Evolutionary conservation across 2,113 vertebrate species (phyloP).

Genomic region (Muntiacus muntjak): DNA sequence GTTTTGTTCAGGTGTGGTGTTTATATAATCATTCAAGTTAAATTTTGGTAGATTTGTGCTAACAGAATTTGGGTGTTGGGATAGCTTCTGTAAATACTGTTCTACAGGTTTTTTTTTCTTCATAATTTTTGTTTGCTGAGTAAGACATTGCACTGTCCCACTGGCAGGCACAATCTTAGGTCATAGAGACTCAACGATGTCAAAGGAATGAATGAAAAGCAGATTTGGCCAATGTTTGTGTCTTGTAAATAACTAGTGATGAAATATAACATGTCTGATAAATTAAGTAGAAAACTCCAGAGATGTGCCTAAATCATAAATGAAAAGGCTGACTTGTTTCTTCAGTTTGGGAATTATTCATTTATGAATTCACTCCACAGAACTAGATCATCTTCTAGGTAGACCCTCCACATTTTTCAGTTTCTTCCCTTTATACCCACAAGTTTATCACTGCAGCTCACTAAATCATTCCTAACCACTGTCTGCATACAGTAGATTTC

Average conservation of each 20-base stretch:
- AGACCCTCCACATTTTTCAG: neutral
- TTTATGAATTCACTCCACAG: neutral
- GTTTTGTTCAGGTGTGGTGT: neutral
- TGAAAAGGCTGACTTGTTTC: neutral
- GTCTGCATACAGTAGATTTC: neutral
- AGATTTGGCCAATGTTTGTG: neutral
- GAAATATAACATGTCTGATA: neutral
- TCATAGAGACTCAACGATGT: neutral
- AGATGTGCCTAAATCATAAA: neutral
- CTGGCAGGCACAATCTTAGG: neutral
- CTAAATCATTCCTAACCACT: neutral
- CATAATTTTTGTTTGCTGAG: neutral
- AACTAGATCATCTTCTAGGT: neutral
- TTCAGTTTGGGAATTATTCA: neutral
- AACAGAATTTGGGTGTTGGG: conserved; percentile 1
- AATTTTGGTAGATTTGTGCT: neutral
- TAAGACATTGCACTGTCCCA: neutral
- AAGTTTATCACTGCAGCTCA: neutral
- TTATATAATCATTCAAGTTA: neutral
- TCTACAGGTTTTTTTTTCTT: neutral
- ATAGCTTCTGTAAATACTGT: neutral
- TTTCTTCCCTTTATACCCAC: neutral
- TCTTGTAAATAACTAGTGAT: neutral
- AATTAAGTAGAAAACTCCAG: neutral
- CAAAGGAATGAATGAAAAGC: neutral